Evolutionary conservation across 2,888 invertebrate genomes (phyloP).

Genomic region (Patella depressa): DNA sequence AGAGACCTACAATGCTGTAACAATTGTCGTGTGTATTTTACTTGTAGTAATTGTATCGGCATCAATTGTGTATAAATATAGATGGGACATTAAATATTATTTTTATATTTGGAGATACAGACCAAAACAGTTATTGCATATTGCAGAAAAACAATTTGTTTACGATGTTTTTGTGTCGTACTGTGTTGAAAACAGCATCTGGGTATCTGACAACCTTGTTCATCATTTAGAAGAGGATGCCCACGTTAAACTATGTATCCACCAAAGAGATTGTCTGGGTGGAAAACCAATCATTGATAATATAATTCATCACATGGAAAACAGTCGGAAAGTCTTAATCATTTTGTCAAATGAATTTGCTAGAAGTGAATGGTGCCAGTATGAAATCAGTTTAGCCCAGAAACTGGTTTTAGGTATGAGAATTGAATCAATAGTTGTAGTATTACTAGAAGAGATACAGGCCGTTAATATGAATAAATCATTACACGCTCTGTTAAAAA

Average conservation of each 20-base stretch:
- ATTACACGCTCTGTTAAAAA: constrained; percentile 79
- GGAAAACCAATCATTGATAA: constrained; percentile 81
- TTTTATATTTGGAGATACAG: background rate
- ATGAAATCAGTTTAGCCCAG: constrained; percentile 81
- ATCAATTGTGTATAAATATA: background rate
- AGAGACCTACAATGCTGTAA: background rate
- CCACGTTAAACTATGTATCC: constrained; percentile 75
- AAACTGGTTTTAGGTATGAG: constrained; percentile 70
- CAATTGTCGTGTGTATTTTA: background rate
- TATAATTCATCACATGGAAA: constrained; percentile 80
- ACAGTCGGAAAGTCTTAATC: constrained; percentile 78
- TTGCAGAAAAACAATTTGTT: constrained; percentile 40
- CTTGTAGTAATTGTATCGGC: background rate
- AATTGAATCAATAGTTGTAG: constrained; percentile 78
- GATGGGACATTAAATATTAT: background rate
- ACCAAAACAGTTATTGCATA: constrained; percentile 72
- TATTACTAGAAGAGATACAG: constrained; percentile 79
- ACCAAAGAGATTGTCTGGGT: constrained; percentile 81
- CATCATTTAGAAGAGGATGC: constrained; percentile 77
- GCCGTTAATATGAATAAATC: constrained; percentile 77
- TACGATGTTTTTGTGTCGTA: constrained; percentile 83
- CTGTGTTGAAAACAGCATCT: constrained; percentile 77
- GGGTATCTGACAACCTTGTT: constrained; percentile 78
- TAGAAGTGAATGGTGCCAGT: constrained; percentile 81
- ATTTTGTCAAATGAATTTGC: constrained; percentile 78